Conservation (phyloP, 2,113 vertebrate genomes). For the Scolopax mira region DNA sequence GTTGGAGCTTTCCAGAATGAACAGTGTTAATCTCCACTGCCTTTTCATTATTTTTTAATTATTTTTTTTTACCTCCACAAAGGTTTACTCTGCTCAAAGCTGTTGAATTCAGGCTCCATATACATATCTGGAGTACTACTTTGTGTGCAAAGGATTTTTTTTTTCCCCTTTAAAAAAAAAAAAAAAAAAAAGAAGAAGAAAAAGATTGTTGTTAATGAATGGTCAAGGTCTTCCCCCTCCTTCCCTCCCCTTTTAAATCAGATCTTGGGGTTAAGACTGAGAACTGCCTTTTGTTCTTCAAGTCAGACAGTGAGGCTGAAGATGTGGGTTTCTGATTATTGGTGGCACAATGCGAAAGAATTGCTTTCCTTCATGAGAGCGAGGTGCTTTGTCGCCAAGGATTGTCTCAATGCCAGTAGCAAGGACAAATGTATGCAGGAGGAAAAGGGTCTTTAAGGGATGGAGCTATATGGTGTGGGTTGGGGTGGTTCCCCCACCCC, state of each 20-base stretch:
- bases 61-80: neutral
- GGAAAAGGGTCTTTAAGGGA: conserved; percentile 43
- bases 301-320: conserved; percentile 59
- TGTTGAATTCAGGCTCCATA: conserved; percentile 55
- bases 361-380: conserved; percentile 43
- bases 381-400: conserved; percentile 44
- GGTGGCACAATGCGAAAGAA: conserved; percentile 53
- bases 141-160: conserved; percentile 12
- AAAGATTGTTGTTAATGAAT: conserved; percentile 59
- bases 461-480: neutral
- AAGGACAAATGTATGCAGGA: conserved; percentile 36
- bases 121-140: conserved; percentile 51
- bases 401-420: conserved; percentile 36
- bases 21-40: conserved; percentile 65
- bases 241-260: conserved; percentile 57
- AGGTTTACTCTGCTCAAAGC: conserved; percentile 59
- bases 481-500: neutral
- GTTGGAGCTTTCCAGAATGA: conserved; percentile 37
- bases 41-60: conserved; percentile 61
- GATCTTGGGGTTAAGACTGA: conserved; percentile 67
- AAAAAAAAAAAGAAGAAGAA: neutral
- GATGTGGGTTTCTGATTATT: conserved; percentile 69
- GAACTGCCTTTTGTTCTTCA: conserved; percentile 70
- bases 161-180: neutral
- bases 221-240: conserved; percentile 53